Evolutionary conservation across 2,113 vertebrate genomes (phyloP).

Genomic region (Melanerpes aurifrons): DNA sequence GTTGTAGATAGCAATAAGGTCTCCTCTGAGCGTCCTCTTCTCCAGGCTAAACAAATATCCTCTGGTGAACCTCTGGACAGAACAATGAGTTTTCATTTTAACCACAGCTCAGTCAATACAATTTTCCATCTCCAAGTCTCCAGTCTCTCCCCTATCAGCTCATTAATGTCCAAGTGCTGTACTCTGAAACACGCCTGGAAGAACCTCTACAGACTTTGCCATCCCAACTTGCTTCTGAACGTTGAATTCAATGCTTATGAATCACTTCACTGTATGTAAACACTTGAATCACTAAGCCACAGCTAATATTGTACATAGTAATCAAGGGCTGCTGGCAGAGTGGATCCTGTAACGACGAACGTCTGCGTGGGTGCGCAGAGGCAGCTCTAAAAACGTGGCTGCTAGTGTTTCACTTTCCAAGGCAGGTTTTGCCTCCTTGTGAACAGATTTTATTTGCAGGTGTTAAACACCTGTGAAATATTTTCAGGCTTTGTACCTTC

Average conservation of each 20-base stretch:
- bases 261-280: slow-evolving; percentile 49
- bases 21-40: too few species aligned
- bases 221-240: slow-evolving; percentile 13
- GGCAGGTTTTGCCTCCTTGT: background rate
- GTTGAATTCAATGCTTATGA: background rate
- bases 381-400: background rate
- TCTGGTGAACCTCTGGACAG: slow-evolving; percentile 22
- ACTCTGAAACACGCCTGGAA: background rate
- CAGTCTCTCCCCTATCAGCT: slow-evolving; percentile 42
- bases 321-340: background rate
- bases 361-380: background rate
- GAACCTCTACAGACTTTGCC: background rate
- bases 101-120: slow-evolving; percentile 21
- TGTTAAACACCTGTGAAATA: background rate
- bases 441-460: background rate
- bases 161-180: background rate
- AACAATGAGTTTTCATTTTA: slow-evolving; percentile 49
- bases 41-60: background rate
- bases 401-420: background rate
- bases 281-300: slow-evolving; percentile 25
- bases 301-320: background rate
- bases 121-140: slow-evolving; percentile 53
- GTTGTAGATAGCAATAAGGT: too few species aligned
- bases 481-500: background rate
- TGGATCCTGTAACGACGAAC: background rate